Conservation (phyloP, 1,140 invertebrate genomes). For the Druon quercuslanigerum region DNA sequence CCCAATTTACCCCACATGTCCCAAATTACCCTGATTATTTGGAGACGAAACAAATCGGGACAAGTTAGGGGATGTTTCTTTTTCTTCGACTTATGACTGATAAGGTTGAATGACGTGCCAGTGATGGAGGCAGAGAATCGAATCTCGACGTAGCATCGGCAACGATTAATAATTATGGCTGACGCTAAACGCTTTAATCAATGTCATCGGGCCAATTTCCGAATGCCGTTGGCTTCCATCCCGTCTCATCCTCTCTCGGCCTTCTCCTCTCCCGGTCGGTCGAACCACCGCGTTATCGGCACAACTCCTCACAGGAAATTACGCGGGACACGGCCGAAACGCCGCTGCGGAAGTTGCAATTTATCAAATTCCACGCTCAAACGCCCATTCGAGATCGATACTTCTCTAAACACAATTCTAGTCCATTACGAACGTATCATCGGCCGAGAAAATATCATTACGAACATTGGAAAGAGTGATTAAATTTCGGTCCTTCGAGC, state of each 20-base stretch:
- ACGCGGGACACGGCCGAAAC: conserved; percentile 67
- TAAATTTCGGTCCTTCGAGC: too few relatives aligned
- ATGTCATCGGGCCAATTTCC: conserved; percentile 77
- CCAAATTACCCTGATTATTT: background rate
- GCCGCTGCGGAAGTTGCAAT: conserved; percentile 68
- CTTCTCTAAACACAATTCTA: conserved; percentile 35
- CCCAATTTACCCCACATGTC: too few relatives aligned
- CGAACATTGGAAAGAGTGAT: too few relatives aligned
- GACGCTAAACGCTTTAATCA: conserved; percentile 75
- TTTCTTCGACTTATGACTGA: background rate
- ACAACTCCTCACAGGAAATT: conserved; percentile 67
- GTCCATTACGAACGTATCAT: background rate
- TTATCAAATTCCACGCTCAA: conserved; percentile 68
- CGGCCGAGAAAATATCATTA: background rate
- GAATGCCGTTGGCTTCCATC: conserved; percentile 68
- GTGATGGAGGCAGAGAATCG: conserved; percentile 47
- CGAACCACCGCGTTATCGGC: conserved; percentile 56
- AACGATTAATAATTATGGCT: conserved; percentile 74
- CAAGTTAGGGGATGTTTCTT: background rate
- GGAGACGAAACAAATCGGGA: background rate
- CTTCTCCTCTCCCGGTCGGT: conserved; percentile 36
- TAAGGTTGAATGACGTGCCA: conserved; percentile 40
- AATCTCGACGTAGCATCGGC: conserved; percentile 67
- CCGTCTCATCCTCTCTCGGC: conserved; percentile 51
- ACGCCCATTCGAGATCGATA: conserved; percentile 48